Base-by-base conservation (phyloP, 2,888 invertebrate genomes). In the Silvanus unidentatus region DNA sequence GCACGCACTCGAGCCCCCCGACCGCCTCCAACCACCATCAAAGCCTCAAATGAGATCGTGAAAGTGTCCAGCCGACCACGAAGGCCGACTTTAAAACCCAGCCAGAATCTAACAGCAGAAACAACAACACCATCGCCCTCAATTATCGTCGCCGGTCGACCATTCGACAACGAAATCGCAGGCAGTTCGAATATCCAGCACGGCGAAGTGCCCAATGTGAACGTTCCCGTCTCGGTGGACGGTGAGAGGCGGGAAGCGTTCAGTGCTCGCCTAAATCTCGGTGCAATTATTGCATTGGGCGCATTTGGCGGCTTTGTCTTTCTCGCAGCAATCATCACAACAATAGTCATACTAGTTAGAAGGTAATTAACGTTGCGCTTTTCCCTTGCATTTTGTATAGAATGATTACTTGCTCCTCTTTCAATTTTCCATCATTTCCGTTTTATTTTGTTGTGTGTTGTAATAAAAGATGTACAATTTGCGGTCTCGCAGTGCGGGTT, bases 251-350 rank as follows among this genome's bases (percentile, higher is more conserved):
- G 75, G 34, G 76, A 80, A 60, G 66, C 79, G 13, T 69, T 78
- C 52, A 78, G 81, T 15, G 87, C 88, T 1, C 82, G 85, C 53
- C 74, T 92, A 14, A 91, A 90, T 70, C 74, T 90, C 45, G 90
- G 90, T 42, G 90, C 91, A 4, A 87, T 93, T 53, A 90, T 93
- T 45, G 91, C 92, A 0, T 74, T 94, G 11, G 91, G 88, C 1
- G 89, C 90, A 6, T 92, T 93, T 66, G 93, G 91, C n/a, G 90
- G 86, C 6, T 86, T 94, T 59, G 88, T 93, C 5, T 88, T 94
- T 68, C 76, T 94, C 39, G 87, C 92, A 8, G 92, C 91, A 16
- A 85, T 93, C 51, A 85, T 92, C 55, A 91, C 92, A 1, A 90
- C 92, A 3, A 84, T 92, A 53, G 86, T 94, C 47, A 88, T 93